Conservation (phyloP, 2,113 vertebrate genomes). For the Oceanodroma tethys region DNA sequence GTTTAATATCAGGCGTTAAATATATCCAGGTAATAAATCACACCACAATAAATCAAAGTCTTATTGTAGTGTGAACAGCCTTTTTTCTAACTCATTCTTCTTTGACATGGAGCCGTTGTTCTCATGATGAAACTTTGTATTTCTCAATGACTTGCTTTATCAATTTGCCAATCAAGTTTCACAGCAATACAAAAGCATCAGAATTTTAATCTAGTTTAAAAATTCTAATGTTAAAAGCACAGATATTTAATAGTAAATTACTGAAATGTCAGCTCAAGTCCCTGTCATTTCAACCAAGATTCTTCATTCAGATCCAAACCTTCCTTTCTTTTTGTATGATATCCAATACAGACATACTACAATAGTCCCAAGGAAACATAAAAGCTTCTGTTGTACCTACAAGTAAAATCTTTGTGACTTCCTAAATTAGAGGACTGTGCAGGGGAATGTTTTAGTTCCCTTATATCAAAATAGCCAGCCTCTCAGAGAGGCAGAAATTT, state of each 20-base stretch:
- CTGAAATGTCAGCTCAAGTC: background rate
- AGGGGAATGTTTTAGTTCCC: background rate
- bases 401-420: background rate
- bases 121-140: background rate
- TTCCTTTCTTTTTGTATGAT: background rate
- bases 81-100: background rate
- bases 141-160: background rate
- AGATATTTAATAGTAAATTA: background rate
- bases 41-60: background rate
- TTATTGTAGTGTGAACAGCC: background rate
- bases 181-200: background rate
- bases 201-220: background rate
- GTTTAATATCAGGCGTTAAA: background rate
- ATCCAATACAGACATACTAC: background rate
- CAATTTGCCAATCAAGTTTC: background rate
- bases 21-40: conserved; percentile 7
- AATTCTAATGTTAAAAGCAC: background rate
- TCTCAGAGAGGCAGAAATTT: background rate
- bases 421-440: background rate
- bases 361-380: background rate
- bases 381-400: background rate
- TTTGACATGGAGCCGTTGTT: background rate
- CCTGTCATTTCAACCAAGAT: background rate
- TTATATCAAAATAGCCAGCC: background rate
- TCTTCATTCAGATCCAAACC: background rate